Conservation (phyloP, 2,797 vertebrate genomes). For the Microtus californicus region DNA sequence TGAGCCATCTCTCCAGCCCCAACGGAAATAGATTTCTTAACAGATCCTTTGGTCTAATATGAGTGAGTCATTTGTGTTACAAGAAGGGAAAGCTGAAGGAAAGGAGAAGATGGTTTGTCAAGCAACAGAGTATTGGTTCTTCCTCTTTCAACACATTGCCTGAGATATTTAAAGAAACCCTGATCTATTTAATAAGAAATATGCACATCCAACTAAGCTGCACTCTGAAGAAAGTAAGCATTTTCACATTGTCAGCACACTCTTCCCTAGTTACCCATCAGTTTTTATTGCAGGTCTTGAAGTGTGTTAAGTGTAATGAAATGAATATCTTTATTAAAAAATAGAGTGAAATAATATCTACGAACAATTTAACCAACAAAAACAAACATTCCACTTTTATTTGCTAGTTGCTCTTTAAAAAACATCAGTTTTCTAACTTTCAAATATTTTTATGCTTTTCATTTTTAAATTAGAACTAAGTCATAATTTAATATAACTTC, state of each 20-base stretch:
- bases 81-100: not conserved
- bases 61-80: not conserved
- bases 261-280: slow-evolving; percentile 36
- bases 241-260: not conserved
- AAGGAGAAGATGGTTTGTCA: slow-evolving; percentile 5
- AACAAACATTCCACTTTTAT: slow-evolving; percentile 53
- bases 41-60: not conserved
- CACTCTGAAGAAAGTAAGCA: slow-evolving; percentile 39
- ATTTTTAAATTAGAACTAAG: not conserved
- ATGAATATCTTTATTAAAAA: slow-evolving; percentile 61
- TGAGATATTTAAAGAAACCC: slow-evolving; percentile 57
- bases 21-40: not conserved
- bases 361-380: slow-evolving; percentile 49
- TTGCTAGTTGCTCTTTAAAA: not conserved
- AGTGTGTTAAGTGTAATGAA: slow-evolving; percentile 54
- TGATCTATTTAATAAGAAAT: slow-evolving; percentile 33
- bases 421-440: slow-evolving; percentile 22
- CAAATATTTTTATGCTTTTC: not conserved
- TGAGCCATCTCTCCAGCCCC: not conserved
- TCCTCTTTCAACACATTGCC: slow-evolving; percentile 17
- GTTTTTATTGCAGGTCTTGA: slow-evolving; percentile 70
- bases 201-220: slow-evolving; percentile 34
- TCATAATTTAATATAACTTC: not conserved
- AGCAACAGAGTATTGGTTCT: slow-evolving; percentile 36
- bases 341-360: slow-evolving; percentile 63